Base-by-base conservation (phyloP, 2,797 vertebrate species). In the Smutsia gigantea region DNA sequence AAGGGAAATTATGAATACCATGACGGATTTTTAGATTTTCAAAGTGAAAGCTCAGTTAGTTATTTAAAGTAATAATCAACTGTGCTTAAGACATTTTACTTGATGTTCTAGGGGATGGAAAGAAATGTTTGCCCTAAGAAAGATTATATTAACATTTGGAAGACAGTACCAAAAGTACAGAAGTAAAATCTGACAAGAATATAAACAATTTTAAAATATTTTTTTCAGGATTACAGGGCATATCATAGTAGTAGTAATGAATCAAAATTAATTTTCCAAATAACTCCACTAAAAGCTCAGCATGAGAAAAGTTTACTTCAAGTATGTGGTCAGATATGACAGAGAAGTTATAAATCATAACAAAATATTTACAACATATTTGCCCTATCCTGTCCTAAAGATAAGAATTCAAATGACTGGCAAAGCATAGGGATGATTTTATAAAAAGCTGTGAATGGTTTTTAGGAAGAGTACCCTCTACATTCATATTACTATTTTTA, bases 401-500 rank as follows among this genome's bases (percentile, higher is more conserved):
- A 17, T 49, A 31, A 17, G 29, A 94, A 66, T 77, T 74, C 51
- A 75, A 29, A 9, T 75, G 59, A 49, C 17, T 69, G 27, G 37
- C 7, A 87, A 34, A 90, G 17, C 27, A 37, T 37, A 1, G 11
- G 23, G 5, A 68, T 0, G 29, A 5, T 85, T 74, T 82, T 69
- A 57, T 83, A n/a, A 85, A 95, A 91, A 81, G 0, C 2, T 72
- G 11, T 39, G 42, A 87, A 4, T 61, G 39, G 5, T n/a, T 90
- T 92, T 90, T 31, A 37, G 69, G 81, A 69, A 91, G 86, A 94
- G 31, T 5, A 49, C 1, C 18, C 4, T 85, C 31, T 71, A 5
- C 66, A 75, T 90, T 93, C 51, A 81, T 83, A 66, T 72, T 59
- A 84, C 37, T 46, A 87, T 87, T 86, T 96, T 95, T 91, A 61